These are phyloP conservation scores for Gobio occitaniae DNA, from an alignment of 2,797 vertebrate species.

Conservation along the genomic window DNA sequence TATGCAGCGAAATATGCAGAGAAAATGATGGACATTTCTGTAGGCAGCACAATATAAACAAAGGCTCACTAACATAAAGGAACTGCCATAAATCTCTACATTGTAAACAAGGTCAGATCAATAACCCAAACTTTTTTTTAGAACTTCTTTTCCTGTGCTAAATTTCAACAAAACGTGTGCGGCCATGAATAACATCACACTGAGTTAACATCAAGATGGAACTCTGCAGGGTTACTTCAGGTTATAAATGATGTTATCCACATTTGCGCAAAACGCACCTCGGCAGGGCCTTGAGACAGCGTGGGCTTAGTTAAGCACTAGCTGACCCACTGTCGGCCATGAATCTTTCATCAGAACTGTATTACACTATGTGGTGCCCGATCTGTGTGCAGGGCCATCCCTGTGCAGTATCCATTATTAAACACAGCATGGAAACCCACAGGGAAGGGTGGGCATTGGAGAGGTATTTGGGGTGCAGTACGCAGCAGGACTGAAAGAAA, in stretches of 20 bases:
- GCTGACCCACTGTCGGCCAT: slow-evolving; percentile 70
- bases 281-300: not conserved
- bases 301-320: slow-evolving; percentile 55
- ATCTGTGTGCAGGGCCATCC: slow-evolving; percentile 19
- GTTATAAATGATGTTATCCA: not conserved
- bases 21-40: slow-evolving; percentile 7
- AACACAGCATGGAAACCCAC: slow-evolving; percentile 44
- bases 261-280: not conserved
- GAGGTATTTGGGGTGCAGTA: not conserved
- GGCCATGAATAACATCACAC: not conserved
- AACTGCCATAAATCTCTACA: not conserved
- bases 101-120: not conserved
- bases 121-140: not conserved
- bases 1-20: not conserved
- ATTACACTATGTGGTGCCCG: not conserved
- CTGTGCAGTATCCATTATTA: slow-evolving; percentile 50
- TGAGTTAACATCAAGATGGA: not conserved
- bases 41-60: slow-evolving; percentile 2
- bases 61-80: slow-evolving; percentile 11
- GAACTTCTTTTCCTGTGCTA: not conserved
- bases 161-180: not conserved
- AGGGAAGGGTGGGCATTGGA: not conserved
- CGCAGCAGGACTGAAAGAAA: not conserved
- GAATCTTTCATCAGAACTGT: slow-evolving; percentile 75
- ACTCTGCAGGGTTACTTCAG: not conserved